These are phyloP conservation scores for Triops longicaudatus DNA, from an alignment of 1,140 invertebrate species.

Conservation along the genomic window DNA sequence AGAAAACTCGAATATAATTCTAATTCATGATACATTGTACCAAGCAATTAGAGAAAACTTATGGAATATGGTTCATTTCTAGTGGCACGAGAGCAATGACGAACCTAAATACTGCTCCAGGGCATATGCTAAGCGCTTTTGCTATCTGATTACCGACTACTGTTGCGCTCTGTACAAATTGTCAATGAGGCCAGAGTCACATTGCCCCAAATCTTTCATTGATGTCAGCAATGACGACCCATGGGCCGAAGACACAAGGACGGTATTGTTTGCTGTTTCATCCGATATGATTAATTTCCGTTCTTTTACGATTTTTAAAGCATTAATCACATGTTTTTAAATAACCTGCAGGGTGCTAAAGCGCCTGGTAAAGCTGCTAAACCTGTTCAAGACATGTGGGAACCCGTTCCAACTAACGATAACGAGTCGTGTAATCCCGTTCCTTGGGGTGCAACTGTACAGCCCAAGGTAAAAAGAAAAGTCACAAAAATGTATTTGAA, in stretches of 20 bases:
- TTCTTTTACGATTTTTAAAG: neutral
- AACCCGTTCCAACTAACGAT: no score
- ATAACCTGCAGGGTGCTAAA: no score
- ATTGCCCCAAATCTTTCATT: constrained; percentile 22
- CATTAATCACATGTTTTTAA: no score
- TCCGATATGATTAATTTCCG: neutral
- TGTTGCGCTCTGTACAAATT: constrained; percentile 26
- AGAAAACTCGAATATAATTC: no score
- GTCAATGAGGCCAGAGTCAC: constrained; percentile 17
- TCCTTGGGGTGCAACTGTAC: no score
- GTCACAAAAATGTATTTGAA: no score
- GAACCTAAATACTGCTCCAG: constrained; percentile 21
- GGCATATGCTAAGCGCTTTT: constrained; percentile 9
- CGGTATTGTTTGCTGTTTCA: neutral
- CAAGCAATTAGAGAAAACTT: neutral
- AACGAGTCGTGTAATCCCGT: no score
- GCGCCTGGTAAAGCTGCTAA: no score
- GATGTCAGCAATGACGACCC: neutral
- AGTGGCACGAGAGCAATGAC: constrained; percentile 25
- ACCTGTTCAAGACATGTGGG: no score
- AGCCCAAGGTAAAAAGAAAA: no score
- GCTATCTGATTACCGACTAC: constrained; percentile 26
- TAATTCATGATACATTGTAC: neutral
- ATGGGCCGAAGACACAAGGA: neutral
- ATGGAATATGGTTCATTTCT: neutral